Evolutionary conservation across 2,113 vertebrate genomes (phyloP), one percentile per base, ranked within the genome.

Genomic region (Ailuropoda melanoleuca): DNA sequence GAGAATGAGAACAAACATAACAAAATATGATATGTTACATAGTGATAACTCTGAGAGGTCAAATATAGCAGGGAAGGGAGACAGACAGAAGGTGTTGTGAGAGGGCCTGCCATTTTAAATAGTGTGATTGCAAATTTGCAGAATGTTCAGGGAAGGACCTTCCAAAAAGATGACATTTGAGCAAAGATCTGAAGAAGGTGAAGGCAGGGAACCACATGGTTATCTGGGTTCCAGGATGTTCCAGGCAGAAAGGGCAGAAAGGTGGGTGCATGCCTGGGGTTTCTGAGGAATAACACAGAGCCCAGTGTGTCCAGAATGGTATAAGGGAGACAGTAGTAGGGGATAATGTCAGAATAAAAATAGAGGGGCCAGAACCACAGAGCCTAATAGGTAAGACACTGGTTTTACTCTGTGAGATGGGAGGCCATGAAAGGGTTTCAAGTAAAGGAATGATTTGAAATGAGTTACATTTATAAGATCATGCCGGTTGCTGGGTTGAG

Each of bases 161-260:
- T 94, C 12, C 60, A 46, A 80, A 95, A 88, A 85, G 13, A 62
- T 80, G 53, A 72, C 19, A n/a, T 68, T 93, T 86, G 72, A 77
- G 72, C 50, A 78, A 94, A 93, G 46, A 43, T 21, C 37, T 66
- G 9, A 39, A 68, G 31, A 31, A 85, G 14, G 19, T 46, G 13
- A 88, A 24, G 4, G 2, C 66, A 85, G 11, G 56, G 15, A 88
- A 24, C 11, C 39, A 18, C 3, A 13, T 48, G 15, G 14, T 31
- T 88, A 58, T 58, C 48, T 58, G 26, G 34, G 11, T 26, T 31
- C 29, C 83, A 58, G 39, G 70, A 11, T 24, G 24, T 34, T 90
- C 14, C 18, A 68, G 82, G 37, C 6, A 93, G 39, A 92, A 74
- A 83, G 14, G 64, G 43, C 12, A 90, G 53, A 95, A 93, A 55